A percentile compares a stretch with the other conserved stretches of the same genome.
phyloP scores from a whole-genome alignment of 2,113 vertebrate species.

The Vulpes ferrilata region DNA sequence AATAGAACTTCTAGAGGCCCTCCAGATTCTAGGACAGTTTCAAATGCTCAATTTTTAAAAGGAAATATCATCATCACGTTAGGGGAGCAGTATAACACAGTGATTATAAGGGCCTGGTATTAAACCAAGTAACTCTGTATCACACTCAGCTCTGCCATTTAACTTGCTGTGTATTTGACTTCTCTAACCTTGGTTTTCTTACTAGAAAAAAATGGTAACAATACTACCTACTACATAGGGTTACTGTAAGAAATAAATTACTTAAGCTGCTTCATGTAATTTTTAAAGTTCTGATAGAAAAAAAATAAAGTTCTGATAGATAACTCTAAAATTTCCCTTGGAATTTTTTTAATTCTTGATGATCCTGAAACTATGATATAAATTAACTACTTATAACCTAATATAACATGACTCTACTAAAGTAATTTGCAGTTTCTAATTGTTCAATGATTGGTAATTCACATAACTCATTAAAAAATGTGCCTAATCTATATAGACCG shows the following conservation, averaged over 20 bases:
- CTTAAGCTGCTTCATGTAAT: neutral
- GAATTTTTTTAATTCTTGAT: neutral
- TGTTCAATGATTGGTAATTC: neutral
- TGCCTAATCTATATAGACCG: neutral
- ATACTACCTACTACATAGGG: neutral
- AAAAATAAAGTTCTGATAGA: neutral
- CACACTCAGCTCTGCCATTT: neutral
- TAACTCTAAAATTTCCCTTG: neutral
- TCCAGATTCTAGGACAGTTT: neutral
- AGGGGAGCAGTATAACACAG: neutral
- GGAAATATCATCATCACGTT: neutral
- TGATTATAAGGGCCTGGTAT: neutral
- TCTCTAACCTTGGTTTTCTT: neutral
- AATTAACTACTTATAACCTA: neutral
- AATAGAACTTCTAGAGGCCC: neutral
- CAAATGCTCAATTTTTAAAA: neutral
- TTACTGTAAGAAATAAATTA: neutral
- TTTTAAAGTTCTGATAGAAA: neutral
- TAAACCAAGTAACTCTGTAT: neutral
- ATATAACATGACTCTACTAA: neutral
- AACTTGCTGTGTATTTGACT: neutral
- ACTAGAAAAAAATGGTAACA: neutral
- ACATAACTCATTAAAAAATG: constrained; percentile 6
- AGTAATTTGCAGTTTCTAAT: constrained; percentile 44
- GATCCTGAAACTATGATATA: neutral